These are phyloP conservation scores for Cosmopolites sordidus DNA, from an alignment of 2,888 invertebrate genomes.

Conservation along the genomic window DNA sequence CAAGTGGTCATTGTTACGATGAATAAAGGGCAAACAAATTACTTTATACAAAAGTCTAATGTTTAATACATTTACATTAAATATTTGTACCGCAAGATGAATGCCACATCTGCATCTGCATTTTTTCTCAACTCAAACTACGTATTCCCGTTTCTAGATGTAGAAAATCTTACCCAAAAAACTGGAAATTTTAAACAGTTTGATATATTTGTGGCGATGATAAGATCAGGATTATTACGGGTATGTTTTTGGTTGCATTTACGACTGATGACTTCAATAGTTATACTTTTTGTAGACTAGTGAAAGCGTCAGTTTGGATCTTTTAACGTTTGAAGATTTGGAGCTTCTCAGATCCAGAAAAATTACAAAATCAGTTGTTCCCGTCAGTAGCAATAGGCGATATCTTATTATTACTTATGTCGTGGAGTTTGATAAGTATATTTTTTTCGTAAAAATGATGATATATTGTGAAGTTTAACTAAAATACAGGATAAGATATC, in stretches of 20 bases:
- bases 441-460: no score
- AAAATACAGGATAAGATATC: conserved; percentile 46
- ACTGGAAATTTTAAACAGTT: conserved; percentile 57
- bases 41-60: no score
- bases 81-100: no score
- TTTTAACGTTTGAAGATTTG: conserved; percentile 53
- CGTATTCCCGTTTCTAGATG: conserved; percentile 42
- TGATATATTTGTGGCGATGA: conserved; percentile 53
- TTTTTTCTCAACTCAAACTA: no score
- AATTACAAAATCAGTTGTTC: conserved; percentile 37
- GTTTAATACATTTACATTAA: no score
- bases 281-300: conserved; percentile 46
- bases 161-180: conserved; percentile 54
- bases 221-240: conserved; percentile 53
- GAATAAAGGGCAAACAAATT: no score
- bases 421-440: conserved; percentile 54
- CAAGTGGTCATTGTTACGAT: no score
- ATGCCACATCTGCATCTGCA: no score
- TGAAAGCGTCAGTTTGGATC: conserved; percentile 51
- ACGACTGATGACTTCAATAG: not conserved
- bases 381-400: conserved; percentile 41
- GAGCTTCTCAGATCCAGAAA: conserved; percentile 48
- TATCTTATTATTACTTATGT: conserved; percentile 54
- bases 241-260: conserved; percentile 35
- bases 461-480: no score